Conservation (phyloP, 2,888 invertebrate genomes). For the Papilio gigon region DNA sequence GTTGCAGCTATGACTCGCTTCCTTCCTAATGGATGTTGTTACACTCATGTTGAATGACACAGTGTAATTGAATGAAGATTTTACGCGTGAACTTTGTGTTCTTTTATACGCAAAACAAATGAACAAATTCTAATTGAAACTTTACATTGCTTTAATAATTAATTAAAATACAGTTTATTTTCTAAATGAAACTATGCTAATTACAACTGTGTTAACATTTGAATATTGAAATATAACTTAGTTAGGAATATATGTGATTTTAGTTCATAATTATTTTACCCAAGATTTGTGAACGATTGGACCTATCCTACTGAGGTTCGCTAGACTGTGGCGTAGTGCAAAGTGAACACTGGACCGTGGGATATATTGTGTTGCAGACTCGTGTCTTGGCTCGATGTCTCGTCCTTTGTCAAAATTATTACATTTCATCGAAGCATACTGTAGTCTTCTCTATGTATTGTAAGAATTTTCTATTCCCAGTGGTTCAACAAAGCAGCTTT, state of each 20-base stretch:
- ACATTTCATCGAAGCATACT: conserved; percentile 31
- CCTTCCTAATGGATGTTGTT: conserved; percentile 44
- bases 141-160: not conserved
- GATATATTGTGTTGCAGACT: conserved; percentile 28
- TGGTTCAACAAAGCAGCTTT: not conserved
- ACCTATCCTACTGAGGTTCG: not conserved
- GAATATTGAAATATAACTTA: no score
- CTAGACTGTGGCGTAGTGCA: conserved; percentile 32
- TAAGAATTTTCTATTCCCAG: conserved; percentile 2
- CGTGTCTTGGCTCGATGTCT: conserved; percentile 40
- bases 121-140: not conserved
- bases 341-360: conserved; percentile 35
- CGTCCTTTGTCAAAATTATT: conserved; percentile 40
- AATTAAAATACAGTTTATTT: not conserved
- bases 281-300: not conserved
- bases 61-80: conserved; percentile 32
- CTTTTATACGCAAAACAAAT: not conserved
- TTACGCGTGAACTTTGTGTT: not conserved
- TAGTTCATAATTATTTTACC: not conserved
- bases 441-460: not conserved
- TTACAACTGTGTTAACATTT: no score
- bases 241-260: no score
- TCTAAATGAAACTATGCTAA: no score
- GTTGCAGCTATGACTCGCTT: conserved; percentile 44
- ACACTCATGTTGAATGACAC: conserved; percentile 44